phyloP scores from a whole-genome alignment of 2,797 vertebrate species.

The Lerista edwardsae region DNA sequence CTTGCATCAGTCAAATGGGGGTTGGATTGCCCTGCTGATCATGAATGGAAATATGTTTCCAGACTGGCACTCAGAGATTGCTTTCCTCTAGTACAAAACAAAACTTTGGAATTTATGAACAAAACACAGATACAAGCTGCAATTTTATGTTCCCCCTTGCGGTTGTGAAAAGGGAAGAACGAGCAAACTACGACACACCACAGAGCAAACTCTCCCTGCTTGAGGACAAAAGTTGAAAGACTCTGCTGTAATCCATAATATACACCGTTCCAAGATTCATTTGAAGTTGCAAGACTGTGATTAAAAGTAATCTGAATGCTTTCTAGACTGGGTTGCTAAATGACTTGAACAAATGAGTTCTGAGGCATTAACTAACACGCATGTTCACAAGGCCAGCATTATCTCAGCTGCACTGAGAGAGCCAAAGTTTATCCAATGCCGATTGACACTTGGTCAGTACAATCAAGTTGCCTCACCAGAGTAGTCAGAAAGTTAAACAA shows the following conservation, averaged over 20 bases:
- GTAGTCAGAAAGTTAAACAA: neutral
- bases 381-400: neutral
- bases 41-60: no score
- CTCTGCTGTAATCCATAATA: slow-evolving; percentile 53
- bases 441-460: neutral
- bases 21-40: no score
- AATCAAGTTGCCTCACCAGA: neutral
- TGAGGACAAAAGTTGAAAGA: neutral
- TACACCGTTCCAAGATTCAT: slow-evolving; percentile 57
- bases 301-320: slow-evolving; percentile 42
- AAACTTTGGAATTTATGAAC: neutral
- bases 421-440: neutral
- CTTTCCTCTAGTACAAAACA: neutral
- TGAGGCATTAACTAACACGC: neutral
- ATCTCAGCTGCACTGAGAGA: neutral
- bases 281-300: slow-evolving; percentile 23
- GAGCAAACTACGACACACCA: neutral
- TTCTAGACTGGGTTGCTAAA: slow-evolving; percentile 24
- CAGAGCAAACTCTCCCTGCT: slow-evolving; percentile 1
- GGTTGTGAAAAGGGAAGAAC: neutral
- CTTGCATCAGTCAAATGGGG: no score
- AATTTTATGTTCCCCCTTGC: neutral
- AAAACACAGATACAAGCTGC: neutral
- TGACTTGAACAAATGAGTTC: slow-evolving; percentile 30
- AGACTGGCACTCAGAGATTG: no score